A percentile compares a stretch with the other conserved stretches of the same genome.
phyloP scores from a whole-genome alignment of 2,888 invertebrate genomes.

The Heliconius erato region DNA sequence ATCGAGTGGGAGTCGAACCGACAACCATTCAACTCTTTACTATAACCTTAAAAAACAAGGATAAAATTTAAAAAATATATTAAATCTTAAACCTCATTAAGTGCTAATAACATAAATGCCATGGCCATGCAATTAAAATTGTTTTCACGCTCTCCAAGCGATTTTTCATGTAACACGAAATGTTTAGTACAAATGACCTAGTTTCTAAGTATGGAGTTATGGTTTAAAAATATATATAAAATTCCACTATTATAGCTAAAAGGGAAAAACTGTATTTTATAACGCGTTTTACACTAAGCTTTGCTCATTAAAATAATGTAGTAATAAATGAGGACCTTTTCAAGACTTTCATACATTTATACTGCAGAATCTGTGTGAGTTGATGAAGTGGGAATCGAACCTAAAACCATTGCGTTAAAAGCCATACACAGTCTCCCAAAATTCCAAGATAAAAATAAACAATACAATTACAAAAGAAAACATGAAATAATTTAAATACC shows the following conservation, averaged over 20 bases:
- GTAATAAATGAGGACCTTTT: too few species aligned
- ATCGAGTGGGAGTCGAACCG: neutral
- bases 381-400: neutral
- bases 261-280: neutral
- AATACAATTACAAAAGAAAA: constrained; percentile 35
- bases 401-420: neutral
- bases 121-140: constrained; percentile 48
- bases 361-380: too few species aligned
- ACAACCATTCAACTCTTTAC: neutral
- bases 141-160: constrained; percentile 40
- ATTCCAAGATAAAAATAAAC: neutral
- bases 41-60: too few species aligned
- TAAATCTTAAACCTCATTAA: neutral
- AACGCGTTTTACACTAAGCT: neutral
- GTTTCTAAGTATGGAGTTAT: constrained; percentile 23
- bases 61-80: neutral
- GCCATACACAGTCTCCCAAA: neutral
- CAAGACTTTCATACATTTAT: too few species aligned
- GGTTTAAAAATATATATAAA: constrained; percentile 21
- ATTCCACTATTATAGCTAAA: neutral
- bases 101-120: neutral
- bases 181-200: constrained; percentile 45
- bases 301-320: constrained; percentile 10
- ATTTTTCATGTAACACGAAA: constrained; percentile 44
- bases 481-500: constrained; percentile 44